Percentiles rank a stretch among this genome's conserved stretches.
These are phyloP conservation scores for Thymelicus sylvestris DNA, from an alignment of 2,888 invertebrate species.

Conservation along the genomic window DNA sequence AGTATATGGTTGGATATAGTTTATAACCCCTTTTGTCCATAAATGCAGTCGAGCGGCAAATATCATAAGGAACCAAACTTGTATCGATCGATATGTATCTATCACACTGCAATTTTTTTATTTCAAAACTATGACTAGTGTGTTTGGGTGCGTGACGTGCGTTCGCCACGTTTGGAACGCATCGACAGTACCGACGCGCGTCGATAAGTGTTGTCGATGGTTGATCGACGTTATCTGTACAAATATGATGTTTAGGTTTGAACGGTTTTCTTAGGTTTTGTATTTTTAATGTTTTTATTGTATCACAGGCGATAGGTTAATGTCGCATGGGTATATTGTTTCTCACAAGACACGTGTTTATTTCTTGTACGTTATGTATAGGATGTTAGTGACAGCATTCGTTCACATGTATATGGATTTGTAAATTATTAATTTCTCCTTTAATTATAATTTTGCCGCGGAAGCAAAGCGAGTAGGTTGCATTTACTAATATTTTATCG, in stretches of 20 bases:
- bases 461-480: constrained; percentile 71
- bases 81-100: constrained; percentile 36
- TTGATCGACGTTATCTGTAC: constrained; percentile 37
- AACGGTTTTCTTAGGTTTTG: constrained; percentile 22
- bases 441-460: constrained; percentile 56
- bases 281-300: constrained; percentile 35
- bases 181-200: constrained; percentile 24
- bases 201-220: constrained; percentile 28
- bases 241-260: constrained; percentile 38
- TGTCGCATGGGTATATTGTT: constrained; percentile 19
- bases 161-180: constrained; percentile 42
- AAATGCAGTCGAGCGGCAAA: constrained; percentile 56
- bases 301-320: constrained; percentile 17
- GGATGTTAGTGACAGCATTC: constrained; percentile 47
- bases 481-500: constrained; percentile 83
- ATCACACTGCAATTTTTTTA: constrained; percentile 77
- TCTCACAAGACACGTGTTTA: constrained; percentile 15
- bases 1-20: constrained; percentile 51
- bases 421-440: constrained; percentile 61
- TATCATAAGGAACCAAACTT: constrained; percentile 51
- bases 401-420: constrained; percentile 67
- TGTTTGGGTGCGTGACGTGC: constrained; percentile 53
- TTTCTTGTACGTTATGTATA: constrained; percentile 32
- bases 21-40: constrained; percentile 45
- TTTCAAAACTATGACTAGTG: constrained; percentile 76